Evolutionary conservation across 1,140 invertebrate genomes (phyloP).

Genomic region (Marisa cornuarietis): DNA sequence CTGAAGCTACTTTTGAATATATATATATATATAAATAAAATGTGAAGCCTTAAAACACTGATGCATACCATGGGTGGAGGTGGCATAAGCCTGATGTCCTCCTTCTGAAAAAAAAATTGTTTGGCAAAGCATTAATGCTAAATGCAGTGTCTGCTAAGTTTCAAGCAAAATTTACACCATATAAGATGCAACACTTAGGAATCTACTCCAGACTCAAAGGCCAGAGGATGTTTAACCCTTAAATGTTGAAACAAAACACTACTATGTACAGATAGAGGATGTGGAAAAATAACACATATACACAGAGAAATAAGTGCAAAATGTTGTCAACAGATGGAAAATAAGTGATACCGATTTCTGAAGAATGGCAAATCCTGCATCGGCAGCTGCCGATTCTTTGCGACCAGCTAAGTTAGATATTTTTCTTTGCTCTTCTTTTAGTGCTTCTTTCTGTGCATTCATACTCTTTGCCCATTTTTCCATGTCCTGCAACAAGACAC

Average conservation of each 20-base stretch:
- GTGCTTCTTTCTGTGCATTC: slow-evolving; percentile 95
- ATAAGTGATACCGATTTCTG: slow-evolving; percentile 69
- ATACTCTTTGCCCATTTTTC: slow-evolving; percentile 96
- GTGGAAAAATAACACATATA: no score
- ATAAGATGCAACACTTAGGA: no score
- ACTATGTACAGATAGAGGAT: not conserved
- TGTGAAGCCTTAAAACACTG: no score
- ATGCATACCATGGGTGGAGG: slow-evolving; percentile 47
- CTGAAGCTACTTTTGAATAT: no score
- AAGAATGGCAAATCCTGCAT: slow-evolving; percentile 89
- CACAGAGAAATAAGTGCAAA: no score
- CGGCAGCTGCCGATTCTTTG: slow-evolving; percentile 76
- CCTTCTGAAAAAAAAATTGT: slow-evolving; percentile 41
- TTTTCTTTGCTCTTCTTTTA: slow-evolving; percentile 71
- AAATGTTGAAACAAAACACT: not conserved
- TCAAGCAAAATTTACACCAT: not conserved
- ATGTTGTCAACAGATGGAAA: no score
- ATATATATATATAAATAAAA: no score
- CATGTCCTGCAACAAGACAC: slow-evolving; percentile 75
- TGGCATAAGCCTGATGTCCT: slow-evolving; percentile 58
- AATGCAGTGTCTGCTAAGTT: not conserved
- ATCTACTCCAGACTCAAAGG: no score
- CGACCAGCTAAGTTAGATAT: slow-evolving; percentile 55
- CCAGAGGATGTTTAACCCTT: no score
- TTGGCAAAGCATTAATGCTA: not conserved